Evolutionary conservation across 2,113 vertebrate genomes (phyloP), one percentile per base, ranked within the genome.

Genomic region (Megaceryle maxima): DNA sequence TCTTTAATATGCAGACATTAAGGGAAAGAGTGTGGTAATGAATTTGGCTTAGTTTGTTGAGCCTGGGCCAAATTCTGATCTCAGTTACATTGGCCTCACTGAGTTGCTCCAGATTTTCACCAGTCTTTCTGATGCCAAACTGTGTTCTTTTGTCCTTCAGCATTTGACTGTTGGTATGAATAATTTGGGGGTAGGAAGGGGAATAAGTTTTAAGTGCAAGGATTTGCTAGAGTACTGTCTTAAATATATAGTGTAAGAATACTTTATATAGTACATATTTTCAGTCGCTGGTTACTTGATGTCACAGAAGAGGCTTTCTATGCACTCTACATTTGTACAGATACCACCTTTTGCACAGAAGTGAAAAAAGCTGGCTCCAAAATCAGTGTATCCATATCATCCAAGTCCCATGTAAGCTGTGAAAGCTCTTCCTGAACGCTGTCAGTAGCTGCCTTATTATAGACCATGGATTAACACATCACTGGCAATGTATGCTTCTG

Each of bases 1-100:
- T 97, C 90, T 97, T 97, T 97, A 97, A 96, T 96, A 98, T 97
- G 94, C 91, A 95, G 97, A 93, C 97, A 95, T 95, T 95, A 79
- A 97, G 94, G 96, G 79, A 96, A 97, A 97, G 93, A 97, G 94
- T 96, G 92, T 94, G 97, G 94, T 97, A 95, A 97, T 97, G 94
- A 96, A 93, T 95, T 94, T 98, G 98, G 97, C 97, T 6, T 39
- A 6, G 60, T 85, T 91, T 95, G 55, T 96, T 97, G 97, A 96
- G 57, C 14, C 64, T 35, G 50, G 72, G 96, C 97, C 97, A 95
- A 92, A 83, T 79, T 84, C 92, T 97, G 93, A 96, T 96, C 95
- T 97, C 96, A 97, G 83, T 94, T 92, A 95, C 1, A 0, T 44
- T 96, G 94, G 92, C 90, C 83, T 95, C 85, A 90, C 90, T 92